phyloP scores from a whole-genome alignment of 30 jellyfish, hydroid and myxozoan genomes.

The Nemopilema nomurai region DNA sequence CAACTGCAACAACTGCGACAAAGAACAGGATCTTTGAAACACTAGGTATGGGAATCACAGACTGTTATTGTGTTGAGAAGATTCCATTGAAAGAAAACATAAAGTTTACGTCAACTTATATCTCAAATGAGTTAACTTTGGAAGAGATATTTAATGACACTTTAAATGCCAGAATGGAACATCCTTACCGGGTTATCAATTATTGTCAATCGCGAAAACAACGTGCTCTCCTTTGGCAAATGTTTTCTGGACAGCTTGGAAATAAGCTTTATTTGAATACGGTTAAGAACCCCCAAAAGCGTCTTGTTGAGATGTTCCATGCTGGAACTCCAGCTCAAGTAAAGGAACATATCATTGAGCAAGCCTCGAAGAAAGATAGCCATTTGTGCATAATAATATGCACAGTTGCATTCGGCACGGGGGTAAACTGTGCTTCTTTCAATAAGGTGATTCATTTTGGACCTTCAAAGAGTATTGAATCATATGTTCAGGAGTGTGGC shows the following conservation, averaged over 20 bases:
- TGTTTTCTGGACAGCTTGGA: background rate
- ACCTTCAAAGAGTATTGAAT: constrained; percentile 25
- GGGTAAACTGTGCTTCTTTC: constrained; percentile 27
- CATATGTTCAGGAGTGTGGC: constrained; percentile 47
- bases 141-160: background rate
- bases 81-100: background rate
- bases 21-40: constrained; percentile 50
- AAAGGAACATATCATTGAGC: constrained; percentile 14
- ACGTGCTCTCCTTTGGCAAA: background rate
- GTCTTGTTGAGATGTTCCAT: constrained; percentile 44
- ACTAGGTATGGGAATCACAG: constrained; percentile 26
- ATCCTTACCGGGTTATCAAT: background rate
- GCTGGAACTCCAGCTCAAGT: constrained; percentile 47
- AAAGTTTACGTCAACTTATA: too few species aligned
- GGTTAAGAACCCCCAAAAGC: background rate
- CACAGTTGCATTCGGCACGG: constrained; percentile 54
- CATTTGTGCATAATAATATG: constrained; percentile 24
- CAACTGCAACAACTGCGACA: constrained; percentile 45
- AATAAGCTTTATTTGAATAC: background rate
- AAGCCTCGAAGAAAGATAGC: constrained; percentile 3
- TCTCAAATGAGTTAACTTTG: background rate
- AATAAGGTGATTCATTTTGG: constrained; percentile 44
- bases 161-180: background rate
- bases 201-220: background rate
- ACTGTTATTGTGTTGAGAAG: constrained; percentile 17